Conservation (phyloP, 2,797 vertebrate species). For the Leptatherina wallacei region DNA sequence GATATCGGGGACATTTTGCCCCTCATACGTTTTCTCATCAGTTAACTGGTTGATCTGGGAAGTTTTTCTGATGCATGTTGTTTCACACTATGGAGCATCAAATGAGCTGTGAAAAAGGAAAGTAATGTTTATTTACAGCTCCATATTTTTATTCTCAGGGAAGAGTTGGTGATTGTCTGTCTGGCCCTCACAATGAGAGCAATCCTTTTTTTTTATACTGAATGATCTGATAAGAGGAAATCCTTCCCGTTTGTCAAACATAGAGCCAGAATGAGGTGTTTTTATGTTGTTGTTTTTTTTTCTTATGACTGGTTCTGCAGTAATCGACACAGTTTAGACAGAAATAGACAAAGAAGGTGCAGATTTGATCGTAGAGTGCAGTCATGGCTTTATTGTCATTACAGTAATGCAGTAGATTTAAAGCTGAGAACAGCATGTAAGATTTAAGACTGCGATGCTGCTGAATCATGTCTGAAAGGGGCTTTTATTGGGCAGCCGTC, state of each 20-base stretch:
- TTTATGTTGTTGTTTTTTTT: neutral
- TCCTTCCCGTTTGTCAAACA: neutral
- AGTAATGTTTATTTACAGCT: no score
- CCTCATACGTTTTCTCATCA: no score
- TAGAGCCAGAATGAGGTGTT: no score
- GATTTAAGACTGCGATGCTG: neutral
- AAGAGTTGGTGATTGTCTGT: no score
- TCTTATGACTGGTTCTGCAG: neutral
- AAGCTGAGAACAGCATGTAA: neutral
- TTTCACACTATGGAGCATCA: no score
- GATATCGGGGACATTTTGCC: no score
- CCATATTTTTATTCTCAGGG: no score
- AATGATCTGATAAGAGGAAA: neutral
- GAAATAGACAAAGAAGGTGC: neutral
- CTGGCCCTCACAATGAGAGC: no score
- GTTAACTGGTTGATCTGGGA: no score
- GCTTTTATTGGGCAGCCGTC: slow-evolving; percentile 13
- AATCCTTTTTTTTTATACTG: neutral
- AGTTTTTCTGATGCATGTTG: no score
- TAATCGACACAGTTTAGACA: neutral
- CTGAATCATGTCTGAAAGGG: slow-evolving; percentile 28
- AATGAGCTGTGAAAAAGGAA: no score
- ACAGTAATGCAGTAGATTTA: neutral
- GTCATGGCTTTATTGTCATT: neutral
- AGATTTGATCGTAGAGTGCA: neutral